Evolutionary conservation across 2,888 invertebrate genomes (phyloP), one percentile per base, ranked within the genome.

Genomic region (Drosophila prostipennis): DNA sequence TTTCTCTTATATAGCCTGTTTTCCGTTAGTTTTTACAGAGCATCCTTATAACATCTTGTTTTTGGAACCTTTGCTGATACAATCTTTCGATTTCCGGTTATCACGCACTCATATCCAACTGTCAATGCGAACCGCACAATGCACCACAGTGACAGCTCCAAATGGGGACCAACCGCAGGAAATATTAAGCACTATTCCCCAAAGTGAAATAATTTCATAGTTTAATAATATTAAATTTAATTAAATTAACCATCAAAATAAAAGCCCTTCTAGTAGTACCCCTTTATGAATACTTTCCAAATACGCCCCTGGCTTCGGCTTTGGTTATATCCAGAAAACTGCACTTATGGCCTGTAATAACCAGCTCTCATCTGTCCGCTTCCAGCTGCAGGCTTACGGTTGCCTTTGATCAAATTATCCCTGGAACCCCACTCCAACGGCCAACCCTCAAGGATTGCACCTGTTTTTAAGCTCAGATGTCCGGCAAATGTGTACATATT

Each of bases 381-480:
- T 55, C 56, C 57, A 59, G 68, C 53, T 76, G 72, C 79, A 52
- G 72, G 73, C 73, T 67, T 73, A 59, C 39, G 72, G 58, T 26
- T 56, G 56, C 72, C 86, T 81, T 81, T 81, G 81, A 82, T 86
- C 70, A 78, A 82, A 82, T 82, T 83, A 86, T 83, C 13, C 79
- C 61, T 39, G 45, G 2, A 45, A 13, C 39, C 53, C 57, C 57
- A 11, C 19, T 26, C 26, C 26, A 23, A 23, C n/a, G 11, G 29
- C 26, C 46, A 34, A 40, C 43, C 55, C 67, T 43, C 56, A 32
- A 49, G 37, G 32, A 59, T 34, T 72, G 64, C 77, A 82, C 72
- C 71, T 78, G 86, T 71, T 72, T 79, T 74, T 70, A 77, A 85
- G 70, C 77, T 70, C 80, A 84, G 75, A 73, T 73, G 73, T 76